A percentile compares a stretch with the other conserved stretches of the same genome.
Conservation (phyloP, 2,888 invertebrate genomes). For the Suillia variegata region DNA sequence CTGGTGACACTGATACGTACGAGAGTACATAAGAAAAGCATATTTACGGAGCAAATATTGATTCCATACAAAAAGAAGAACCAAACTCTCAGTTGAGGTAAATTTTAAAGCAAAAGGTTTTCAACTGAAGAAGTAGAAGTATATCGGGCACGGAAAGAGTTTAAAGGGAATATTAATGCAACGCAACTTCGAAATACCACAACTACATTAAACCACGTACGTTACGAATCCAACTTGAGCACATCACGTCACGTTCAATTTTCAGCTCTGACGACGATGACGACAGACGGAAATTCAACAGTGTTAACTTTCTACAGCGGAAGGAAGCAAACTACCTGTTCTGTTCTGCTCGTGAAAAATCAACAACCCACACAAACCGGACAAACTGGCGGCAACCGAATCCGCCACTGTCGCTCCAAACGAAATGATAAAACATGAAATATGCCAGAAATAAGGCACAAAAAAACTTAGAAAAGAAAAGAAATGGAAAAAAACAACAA, state of each 20-base stretch:
- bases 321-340: neutral
- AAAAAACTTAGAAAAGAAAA: neutral
- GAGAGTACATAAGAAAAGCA: no score
- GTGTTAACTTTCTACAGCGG: neutral
- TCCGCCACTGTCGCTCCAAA: neutral
- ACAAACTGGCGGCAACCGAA: neutral
- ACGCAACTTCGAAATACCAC: no score
- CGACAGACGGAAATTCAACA: conserved; percentile 10
- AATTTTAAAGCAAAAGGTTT: no score
- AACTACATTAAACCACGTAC: conserved; percentile 3
- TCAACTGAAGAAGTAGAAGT: no score
- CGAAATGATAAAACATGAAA: neutral
- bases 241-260: conserved; percentile 24
- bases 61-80: no score
- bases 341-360: neutral
- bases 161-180: no score
- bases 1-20: conserved; percentile 46
- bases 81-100: no score
- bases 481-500: neutral
- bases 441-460: neutral
- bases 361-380: neutral
- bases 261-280: conserved; percentile 9
- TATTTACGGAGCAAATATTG: no score
- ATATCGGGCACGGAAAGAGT: no score
- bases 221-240: conserved; percentile 13